These are phyloP conservation scores for Microtus oregoni DNA, from an alignment of 2,113 vertebrate genomes.

Conservation along the genomic window DNA sequence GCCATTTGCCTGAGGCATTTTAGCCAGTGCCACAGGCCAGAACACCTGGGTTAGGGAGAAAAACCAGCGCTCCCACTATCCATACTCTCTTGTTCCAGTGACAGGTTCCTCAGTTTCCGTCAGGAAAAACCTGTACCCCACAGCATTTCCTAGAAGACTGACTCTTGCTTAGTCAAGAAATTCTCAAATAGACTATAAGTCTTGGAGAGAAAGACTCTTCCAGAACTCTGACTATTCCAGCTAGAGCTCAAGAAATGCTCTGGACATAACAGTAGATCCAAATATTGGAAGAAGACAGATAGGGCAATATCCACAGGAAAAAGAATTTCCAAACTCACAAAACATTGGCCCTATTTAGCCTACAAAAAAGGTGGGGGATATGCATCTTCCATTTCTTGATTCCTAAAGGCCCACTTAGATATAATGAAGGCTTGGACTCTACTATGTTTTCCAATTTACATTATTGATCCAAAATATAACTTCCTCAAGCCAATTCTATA, in stretches of 20 bases:
- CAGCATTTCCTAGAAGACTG: background rate
- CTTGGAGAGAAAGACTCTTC: background rate
- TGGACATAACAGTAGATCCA: background rate
- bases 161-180: background rate
- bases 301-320: background rate
- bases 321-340: background rate
- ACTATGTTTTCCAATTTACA: conserved; percentile 58
- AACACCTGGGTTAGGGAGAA: too few species aligned
- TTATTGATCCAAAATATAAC: conserved; percentile 72
- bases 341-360: background rate
- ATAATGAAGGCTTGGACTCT: conserved; percentile 23
- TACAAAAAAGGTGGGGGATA: background rate
- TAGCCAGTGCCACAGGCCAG: too few species aligned
- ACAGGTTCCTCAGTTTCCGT: background rate
- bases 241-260: background rate
- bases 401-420: conserved; percentile 41
- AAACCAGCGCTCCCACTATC: too few species aligned
- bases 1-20: too few species aligned
- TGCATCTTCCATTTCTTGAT: conserved; percentile 1
- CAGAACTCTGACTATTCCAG: background rate
- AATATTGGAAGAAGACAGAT: background rate
- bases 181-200: background rate
- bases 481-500: conserved; percentile 64
- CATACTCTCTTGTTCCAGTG: background rate
- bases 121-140: background rate